Conservation (phyloP, 2,888 invertebrate species). For the Tinea trinotella region DNA sequence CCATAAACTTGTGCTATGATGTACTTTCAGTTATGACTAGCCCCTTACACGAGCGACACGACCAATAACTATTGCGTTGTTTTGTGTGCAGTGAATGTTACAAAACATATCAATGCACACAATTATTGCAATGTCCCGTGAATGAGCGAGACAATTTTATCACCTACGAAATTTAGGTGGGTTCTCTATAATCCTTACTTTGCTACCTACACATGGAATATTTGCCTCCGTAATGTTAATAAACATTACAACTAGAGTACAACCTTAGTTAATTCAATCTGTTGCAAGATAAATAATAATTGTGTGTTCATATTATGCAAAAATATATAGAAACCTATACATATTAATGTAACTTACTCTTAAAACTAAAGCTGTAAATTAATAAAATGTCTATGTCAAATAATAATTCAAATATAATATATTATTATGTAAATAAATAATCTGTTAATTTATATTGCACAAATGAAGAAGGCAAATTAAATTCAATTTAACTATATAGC, state of each 20-base stretch:
- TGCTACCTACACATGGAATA: conserved; percentile 11
- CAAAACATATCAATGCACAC: not conserved
- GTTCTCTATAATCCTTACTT: not conserved
- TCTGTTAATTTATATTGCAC: conserved; percentile 26
- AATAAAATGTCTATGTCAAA: not conserved
- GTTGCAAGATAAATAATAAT: not conserved
- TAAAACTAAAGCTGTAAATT: conserved; percentile 10
- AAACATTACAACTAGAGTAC: not conserved
- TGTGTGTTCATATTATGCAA: not conserved
- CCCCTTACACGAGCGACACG: not conserved
- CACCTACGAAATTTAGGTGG: conserved; percentile 5
- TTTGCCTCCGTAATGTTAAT: not conserved
- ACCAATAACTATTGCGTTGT: not conserved
- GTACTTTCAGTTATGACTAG: not conserved
- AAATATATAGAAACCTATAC: not conserved
- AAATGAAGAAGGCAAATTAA: conserved; percentile 14
- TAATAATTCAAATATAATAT: conserved; percentile 22
- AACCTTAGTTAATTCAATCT: not conserved
- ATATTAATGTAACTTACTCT: not conserved
- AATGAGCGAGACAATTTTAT: not conserved
- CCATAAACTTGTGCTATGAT: not conserved
- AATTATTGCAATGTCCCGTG: not conserved
- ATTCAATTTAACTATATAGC: conserved; percentile 5
- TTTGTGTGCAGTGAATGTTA: not conserved
- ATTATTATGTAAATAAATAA: conserved; percentile 30